A percentile compares a stretch with the other conserved stretches of the same genome.
These are phyloP conservation scores for Caenorhabditis parvicauda DNA, from an alignment of 2,888 invertebrate genomes.

Conservation along the genomic window DNA sequence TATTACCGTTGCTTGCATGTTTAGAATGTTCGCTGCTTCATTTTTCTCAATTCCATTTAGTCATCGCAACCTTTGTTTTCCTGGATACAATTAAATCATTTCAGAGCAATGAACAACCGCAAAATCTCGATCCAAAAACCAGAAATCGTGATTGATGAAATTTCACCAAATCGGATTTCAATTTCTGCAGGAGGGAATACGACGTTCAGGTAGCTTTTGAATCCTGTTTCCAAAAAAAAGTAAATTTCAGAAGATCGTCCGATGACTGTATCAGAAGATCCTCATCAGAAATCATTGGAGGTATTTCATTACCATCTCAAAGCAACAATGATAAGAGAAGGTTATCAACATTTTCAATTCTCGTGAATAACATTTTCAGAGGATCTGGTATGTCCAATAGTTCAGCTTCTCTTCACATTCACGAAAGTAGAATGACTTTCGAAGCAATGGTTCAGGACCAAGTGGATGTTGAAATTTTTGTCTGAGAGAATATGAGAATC, in stretches of 20 bases:
- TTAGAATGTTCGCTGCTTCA: too few species aligned
- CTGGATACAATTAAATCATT: too few species aligned
- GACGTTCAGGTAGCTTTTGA: conserved; percentile 54
- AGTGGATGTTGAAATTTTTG: conserved; percentile 51
- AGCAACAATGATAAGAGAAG: conserved; percentile 36
- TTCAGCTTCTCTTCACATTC: conserved; percentile 58
- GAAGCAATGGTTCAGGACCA: conserved; percentile 46
- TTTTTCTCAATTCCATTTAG: too few species aligned
- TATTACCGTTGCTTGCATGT: too few species aligned
- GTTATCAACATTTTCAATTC: conserved; percentile 4
- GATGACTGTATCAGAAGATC: conserved; percentile 57
- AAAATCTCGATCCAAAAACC: conserved; percentile 56
- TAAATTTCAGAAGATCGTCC: conserved; percentile 53
- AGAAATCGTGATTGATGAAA: conserved; percentile 60
- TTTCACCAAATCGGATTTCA: conserved; percentile 50
- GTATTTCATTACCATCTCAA: conserved; percentile 37
- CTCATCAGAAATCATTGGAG: conserved; percentile 58
- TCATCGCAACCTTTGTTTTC: too few species aligned
- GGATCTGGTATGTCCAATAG: conserved; percentile 60
- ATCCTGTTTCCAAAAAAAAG: too few species aligned
- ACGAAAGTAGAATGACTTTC: conserved; percentile 51
- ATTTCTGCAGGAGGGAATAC: conserved; percentile 60
- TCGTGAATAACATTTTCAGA: too few species aligned
- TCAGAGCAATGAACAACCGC: conserved; percentile 41
- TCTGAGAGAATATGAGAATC: conserved; percentile 30